phyloP scores from a whole-genome alignment of 2,797 vertebrate species.

The Halcyon smyrnensis region DNA sequence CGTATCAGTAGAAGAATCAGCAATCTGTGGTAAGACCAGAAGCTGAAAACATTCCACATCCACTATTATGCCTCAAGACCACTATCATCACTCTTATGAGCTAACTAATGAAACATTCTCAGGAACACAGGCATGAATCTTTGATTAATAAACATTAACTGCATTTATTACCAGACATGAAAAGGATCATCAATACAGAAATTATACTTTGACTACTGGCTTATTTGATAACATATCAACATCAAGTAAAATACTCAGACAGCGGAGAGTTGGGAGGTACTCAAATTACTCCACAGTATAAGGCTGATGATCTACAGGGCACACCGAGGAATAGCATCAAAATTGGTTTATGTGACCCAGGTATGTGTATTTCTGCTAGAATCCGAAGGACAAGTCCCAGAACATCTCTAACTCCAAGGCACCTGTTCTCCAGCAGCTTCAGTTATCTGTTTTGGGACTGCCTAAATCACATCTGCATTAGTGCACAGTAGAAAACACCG shows the following conservation, averaged over 20 bases:
- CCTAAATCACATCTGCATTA: neutral
- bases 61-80: neutral
- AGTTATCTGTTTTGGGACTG: neutral
- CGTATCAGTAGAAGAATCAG: neutral
- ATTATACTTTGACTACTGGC: slow-evolving; percentile 14
- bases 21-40: neutral
- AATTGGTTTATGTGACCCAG: neutral
- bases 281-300: neutral
- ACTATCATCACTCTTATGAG: slow-evolving; percentile 9
- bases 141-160: slow-evolving; percentile 61
- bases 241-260: neutral
- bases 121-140: neutral
- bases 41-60: neutral
- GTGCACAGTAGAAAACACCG: neutral
- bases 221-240: slow-evolving; percentile 31
- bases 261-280: slow-evolving; percentile 8
- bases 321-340: neutral
- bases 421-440: neutral
- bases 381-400: neutral
- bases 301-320: neutral
- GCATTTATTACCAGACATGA: slow-evolving; percentile 52
- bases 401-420: neutral
- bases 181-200: slow-evolving; percentile 37
- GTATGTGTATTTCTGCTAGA: neutral
- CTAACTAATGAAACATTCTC: neutral